Base-by-base conservation (phyloP, 1,140 invertebrate species). In the Chrysoperla carnea region DNA sequence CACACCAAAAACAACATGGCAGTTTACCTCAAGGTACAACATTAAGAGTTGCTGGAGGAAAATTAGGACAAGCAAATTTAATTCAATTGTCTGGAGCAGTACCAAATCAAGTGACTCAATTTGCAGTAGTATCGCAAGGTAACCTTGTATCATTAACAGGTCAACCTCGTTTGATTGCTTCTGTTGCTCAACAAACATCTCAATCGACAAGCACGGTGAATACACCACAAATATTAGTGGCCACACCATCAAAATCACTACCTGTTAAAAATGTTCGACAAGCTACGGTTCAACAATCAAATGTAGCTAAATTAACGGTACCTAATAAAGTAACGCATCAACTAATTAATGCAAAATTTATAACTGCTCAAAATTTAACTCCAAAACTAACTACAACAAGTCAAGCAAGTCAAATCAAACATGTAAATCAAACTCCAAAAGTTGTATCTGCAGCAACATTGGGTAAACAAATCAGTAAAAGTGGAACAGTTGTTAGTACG, bases 1-100 rank as follows among this genome's bases (percentile, higher is more conserved):
- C 73, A 4, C 75, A 78, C 48, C 71, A 72, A 43, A 69, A 70
- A 44, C 59, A 63, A 46, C 53, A 57, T 44, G 55, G 56, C 17
- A 49, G 50, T 36, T 47, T 62, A 40, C 54, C 61, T 11, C 62
- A 63, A 59, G 61, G 62, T 42, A 56, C 59, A 41, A 61, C 64
- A 23, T 47, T 67, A 23, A 48, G 61, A 40, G 57, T 64, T 15
- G 57, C 62, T 13, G 57, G 59, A 11, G 52, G 55, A n/a, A 68
- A 64, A 53, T 48, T 56, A 28, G 57, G 57, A 8, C 57, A 60
- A 42, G 46, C 46, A 41, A 63, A 61, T 49, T 50, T 60, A 6
- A 63, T 65, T 7, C 62, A 64, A 48, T 47, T 63, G 29, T 43
- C 52, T 7, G 54, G 57, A 0, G 45, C 51, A 8, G 41, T 50